Percentiles rank a stretch among this genome's conserved stretches.
Conservation (phyloP, 2,888 invertebrate genomes). For the Griposia aprilina region DNA sequence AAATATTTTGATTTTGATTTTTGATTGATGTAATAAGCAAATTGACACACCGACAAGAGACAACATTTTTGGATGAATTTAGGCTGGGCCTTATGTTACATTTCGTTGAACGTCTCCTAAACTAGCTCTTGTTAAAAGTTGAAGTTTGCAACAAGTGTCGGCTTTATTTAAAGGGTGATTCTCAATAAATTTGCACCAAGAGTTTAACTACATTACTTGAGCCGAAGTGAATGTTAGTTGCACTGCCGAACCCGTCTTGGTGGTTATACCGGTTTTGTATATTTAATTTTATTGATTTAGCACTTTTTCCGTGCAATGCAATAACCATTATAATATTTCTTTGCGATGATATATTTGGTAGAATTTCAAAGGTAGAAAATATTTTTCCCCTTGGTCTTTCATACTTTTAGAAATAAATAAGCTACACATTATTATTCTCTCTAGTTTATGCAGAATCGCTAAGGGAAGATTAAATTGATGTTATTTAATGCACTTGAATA, state of each 20-base stretch:
- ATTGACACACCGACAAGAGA: no score
- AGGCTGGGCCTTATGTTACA: no score
- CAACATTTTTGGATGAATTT: no score
- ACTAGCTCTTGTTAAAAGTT: no score
- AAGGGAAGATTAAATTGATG: not conserved
- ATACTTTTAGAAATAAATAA: not conserved
- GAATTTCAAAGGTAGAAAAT: not conserved
- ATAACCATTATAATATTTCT: not conserved
- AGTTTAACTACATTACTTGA: constrained; percentile 12
- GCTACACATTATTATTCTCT: not conserved
- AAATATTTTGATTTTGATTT: no score
- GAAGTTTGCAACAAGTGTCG: not conserved
- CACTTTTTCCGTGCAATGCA: not conserved
- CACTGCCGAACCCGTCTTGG: not conserved
- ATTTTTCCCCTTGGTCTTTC: not conserved
- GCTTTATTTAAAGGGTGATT: not conserved
- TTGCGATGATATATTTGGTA: not conserved
- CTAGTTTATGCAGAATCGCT: not conserved
- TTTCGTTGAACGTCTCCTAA: no score
- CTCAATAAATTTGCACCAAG: constrained; percentile 25
- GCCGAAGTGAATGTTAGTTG: constrained; percentile 1
- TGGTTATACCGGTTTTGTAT: constrained; percentile 1
- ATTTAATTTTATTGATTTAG: constrained; percentile 2
- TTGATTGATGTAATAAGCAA: no score
- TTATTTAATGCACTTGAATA: no score